A percentile compares a stretch with the other conserved stretches of the same genome.
Conservation (phyloP, 1,140 invertebrate genomes). For the Eufriesea mexicana region DNA sequence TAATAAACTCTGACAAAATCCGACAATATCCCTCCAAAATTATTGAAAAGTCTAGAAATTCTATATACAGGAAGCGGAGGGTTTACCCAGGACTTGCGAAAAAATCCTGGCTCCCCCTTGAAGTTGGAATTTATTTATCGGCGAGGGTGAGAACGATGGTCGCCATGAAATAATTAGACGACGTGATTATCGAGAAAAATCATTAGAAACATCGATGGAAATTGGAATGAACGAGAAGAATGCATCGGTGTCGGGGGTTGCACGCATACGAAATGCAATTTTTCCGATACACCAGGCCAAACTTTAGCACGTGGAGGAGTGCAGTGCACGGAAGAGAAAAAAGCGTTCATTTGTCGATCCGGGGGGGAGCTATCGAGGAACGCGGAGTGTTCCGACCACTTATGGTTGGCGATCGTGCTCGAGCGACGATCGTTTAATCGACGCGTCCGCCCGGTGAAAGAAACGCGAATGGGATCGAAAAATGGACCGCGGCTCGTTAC, state of each 20-base stretch:
- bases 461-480: constrained; percentile 30
- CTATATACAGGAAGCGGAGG: too few species aligned
- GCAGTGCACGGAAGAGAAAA: background rate
- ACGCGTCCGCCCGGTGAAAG: background rate
- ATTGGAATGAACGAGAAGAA: background rate
- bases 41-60: too few species aligned
- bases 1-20: too few species aligned
- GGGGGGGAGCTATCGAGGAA: background rate
- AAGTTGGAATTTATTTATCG: too few species aligned
- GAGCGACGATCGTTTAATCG: background rate
- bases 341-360: background rate
- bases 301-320: background rate
- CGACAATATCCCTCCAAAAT: too few species aligned
- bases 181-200: background rate
- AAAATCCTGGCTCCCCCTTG: too few species aligned
- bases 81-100: too few species aligned
- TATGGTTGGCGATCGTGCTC: background rate
- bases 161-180: too few species aligned
- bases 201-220: background rate
- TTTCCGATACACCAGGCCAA: background rate
- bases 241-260: background rate
- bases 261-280: background rate
- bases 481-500: constrained; percentile 54
- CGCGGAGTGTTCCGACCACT: background rate
- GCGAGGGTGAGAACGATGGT: too few species aligned